Conservation (phyloP, 92 coral and sea anemone genomes). For the Scolanthus callimorphus region DNA sequence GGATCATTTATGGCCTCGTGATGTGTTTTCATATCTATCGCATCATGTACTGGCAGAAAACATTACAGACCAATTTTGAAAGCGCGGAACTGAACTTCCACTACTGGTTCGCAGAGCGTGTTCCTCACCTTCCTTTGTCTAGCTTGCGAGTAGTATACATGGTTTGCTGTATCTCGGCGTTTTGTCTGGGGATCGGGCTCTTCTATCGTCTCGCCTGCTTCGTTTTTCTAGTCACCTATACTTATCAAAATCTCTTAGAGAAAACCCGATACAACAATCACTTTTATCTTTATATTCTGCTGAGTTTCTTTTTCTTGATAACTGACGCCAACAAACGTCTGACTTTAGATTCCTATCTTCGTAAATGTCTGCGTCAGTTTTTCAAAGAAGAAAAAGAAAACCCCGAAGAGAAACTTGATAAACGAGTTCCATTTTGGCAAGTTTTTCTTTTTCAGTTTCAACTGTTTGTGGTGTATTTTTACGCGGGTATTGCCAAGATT, state of each 20-base stretch:
- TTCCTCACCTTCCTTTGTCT: constrained; percentile 23
- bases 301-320: constrained; percentile 30
- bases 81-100: constrained; percentile 49
- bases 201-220: constrained; percentile 48
- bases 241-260: constrained; percentile 36
- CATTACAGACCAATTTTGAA: constrained; percentile 34
- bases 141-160: constrained; percentile 8
- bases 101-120: constrained; percentile 40
- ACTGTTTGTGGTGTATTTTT: constrained; percentile 43
- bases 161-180: constrained; percentile 30
- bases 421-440: constrained; percentile 41
- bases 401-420: not conserved
- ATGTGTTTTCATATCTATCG: constrained; percentile 51
- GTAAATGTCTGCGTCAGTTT: not conserved
- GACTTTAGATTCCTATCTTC: constrained; percentile 29
- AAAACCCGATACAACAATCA: constrained; percentile 58
- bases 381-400: not conserved
- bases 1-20: constrained; percentile 37
- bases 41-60: constrained; percentile 28
- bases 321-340: constrained; percentile 35
- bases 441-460: constrained; percentile 42
- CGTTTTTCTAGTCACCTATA: constrained; percentile 34
- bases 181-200: constrained; percentile 42
- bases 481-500: constrained; percentile 52
- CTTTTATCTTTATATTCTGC: constrained; percentile 35